Evolutionary conservation across 2,113 vertebrate genomes (phyloP).

Genomic region (Speoplatyrhinus poulsoni): DNA sequence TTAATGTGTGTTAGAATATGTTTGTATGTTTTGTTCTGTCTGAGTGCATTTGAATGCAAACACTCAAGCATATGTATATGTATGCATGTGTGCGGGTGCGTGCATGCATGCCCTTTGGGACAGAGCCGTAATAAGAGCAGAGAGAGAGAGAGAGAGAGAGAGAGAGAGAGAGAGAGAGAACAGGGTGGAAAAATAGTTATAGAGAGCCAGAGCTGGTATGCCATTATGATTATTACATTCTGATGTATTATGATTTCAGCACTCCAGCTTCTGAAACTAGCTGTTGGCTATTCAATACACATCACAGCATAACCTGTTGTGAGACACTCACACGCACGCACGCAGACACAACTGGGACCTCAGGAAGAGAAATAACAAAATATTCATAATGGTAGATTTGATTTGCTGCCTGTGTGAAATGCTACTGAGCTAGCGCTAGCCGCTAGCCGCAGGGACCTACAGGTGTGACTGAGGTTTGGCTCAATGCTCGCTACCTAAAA

Average conservation of each 20-base stretch:
- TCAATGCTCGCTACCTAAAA: conserved; percentile 32
- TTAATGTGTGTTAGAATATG: conserved; percentile 7
- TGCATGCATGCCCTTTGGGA: conserved; percentile 17
- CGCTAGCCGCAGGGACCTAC: conserved; percentile 8
- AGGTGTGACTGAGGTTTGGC: conserved; percentile 24
- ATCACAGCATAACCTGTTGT: background rate
- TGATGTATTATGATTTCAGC: conserved; percentile 39
- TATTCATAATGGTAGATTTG: conserved; percentile 30
- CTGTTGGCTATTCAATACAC: conserved; percentile 20
- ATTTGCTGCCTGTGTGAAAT: conserved; percentile 33
- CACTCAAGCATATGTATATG: background rate
- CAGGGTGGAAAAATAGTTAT: background rate
- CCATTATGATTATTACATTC: conserved; percentile 46
- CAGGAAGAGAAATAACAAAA: conserved; percentile 9
- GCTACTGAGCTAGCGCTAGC: conserved; percentile 41
- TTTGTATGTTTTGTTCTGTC: background rate
- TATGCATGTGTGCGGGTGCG: conserved; percentile 6
- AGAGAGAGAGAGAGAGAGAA: background rate
- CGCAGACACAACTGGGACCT: background rate
- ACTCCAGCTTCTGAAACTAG: conserved; percentile 14
- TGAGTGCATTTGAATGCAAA: background rate
- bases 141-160: conserved; percentile 18
- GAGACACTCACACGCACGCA: background rate
- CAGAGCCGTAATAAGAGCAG: conserved; percentile 36
- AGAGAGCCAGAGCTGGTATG: conserved; percentile 8